These are phyloP conservation scores for Cantharis lateralis DNA, from an alignment of 2,888 invertebrate species.

Conservation along the genomic window DNA sequence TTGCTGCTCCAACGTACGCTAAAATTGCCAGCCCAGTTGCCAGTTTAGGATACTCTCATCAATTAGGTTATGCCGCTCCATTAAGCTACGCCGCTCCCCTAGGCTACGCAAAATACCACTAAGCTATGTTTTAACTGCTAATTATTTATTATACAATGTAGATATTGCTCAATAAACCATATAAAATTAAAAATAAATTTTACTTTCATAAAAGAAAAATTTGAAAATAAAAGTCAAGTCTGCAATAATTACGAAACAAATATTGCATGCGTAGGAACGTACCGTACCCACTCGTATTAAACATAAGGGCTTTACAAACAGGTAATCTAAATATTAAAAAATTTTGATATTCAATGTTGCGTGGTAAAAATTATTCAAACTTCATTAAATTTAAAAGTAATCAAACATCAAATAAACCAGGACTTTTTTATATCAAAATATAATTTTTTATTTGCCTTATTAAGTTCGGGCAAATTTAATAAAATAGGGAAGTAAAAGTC, in stretches of 20 bases:
- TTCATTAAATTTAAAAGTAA: background rate
- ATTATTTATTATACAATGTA: background rate
- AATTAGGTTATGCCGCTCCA: slow-evolving; percentile 33
- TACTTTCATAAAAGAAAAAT: background rate
- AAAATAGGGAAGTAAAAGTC: background rate
- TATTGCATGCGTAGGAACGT: too few species aligned
- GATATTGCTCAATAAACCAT: background rate
- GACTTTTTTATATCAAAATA: background rate
- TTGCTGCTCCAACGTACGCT: slow-evolving; percentile 3
- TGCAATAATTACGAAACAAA: too few species aligned
- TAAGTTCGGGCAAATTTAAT: background rate
- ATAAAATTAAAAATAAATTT: background rate
- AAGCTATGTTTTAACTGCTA: background rate
- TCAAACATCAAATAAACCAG: background rate
- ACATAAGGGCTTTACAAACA: background rate
- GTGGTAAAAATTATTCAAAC: background rate
- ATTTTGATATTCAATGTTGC: background rate
- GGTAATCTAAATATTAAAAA: background rate
- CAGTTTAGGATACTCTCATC: slow-evolving; percentile 2
- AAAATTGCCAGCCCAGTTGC: background rate
- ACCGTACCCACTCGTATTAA: background rate
- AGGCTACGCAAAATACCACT: background rate
- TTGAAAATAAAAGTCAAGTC: too few species aligned
- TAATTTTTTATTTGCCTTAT: background rate
- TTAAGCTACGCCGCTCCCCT: slow-evolving; percentile 1